Evolutionary conservation across 2,888 invertebrate genomes (phyloP).

Genomic region (Luperina nickerlii): DNA sequence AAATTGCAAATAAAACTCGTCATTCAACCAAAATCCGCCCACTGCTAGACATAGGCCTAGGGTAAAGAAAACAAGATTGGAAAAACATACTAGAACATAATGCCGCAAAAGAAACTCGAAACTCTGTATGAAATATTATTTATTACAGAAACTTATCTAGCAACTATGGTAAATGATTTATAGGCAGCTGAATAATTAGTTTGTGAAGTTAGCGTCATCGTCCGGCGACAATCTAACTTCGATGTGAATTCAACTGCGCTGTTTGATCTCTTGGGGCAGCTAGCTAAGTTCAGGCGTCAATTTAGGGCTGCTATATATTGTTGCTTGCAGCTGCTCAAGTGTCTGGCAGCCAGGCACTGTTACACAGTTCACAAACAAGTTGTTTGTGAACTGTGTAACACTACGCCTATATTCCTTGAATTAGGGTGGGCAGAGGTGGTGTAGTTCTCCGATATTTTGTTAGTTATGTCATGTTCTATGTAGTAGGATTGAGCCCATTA

Average conservation of each 20-base stretch:
- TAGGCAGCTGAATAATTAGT: conserved; percentile 29
- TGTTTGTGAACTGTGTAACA: conserved; percentile 6
- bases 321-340: conserved; percentile 19
- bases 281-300: conserved; percentile 14
- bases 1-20: background rate
- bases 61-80: background rate
- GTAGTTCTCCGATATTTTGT: too few relatives aligned
- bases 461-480: background rate
- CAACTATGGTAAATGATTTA: conserved; percentile 23
- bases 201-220: conserved; percentile 37
- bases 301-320: conserved; percentile 10
- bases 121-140: background rate
- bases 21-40: background rate
- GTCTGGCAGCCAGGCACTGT: background rate
- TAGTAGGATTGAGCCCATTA: background rate
- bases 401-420: background rate
- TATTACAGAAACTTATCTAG: conserved; percentile 6
- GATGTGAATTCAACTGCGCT: conserved; percentile 32
- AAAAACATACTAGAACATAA: background rate
- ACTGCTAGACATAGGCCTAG: background rate
- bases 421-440: background rate
- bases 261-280: conserved; percentile 38
- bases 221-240: conserved; percentile 35
- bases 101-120: background rate
- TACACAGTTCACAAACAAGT: too few relatives aligned